Base-by-base conservation (phyloP, 2,888 invertebrate genomes). In the Orthosia cruda region DNA sequence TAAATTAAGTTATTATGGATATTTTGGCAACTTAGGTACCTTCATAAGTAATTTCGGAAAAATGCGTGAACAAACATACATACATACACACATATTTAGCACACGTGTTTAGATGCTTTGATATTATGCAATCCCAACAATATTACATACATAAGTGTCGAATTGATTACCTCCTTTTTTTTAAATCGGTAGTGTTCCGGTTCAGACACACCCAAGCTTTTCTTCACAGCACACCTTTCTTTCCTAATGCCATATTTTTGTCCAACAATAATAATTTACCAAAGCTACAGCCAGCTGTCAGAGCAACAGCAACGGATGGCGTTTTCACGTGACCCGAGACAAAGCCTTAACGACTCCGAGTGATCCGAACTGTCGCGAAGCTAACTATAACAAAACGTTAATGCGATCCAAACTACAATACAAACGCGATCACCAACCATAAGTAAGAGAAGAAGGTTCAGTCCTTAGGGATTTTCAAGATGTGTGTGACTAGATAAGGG, bases 291-390 rank as follows among this genome's bases (percentile, higher is more conserved):
- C 61, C 52, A 47, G 20, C 45, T 82, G 66, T 70, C 82, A 55
- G n/a, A 26, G 12, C 12, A 64, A 57, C 81, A 26, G 64, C 67
- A 26, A 26, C 26, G 23, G 49, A 82, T 82, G 66, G 77, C 80
- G 49, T 5, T 50, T n/a, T 82, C 77, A 82, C 80, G 83, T 82
- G 80, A 82, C 55, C 20, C 45, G 50, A 63, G 20, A 70, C 77
- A 66, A 70, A 77, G 77, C 76, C 52, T 20, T n/a, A 45, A 69
- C 57, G 61, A 68, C 61, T 20, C 13, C 52, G 32, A 61, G 18
- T 40, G 79, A 49, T 20, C 45, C 63, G 16, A 58, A 58, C 74
- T 18, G 45, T 64, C 64, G 45, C 50, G 9, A 47, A 20, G 26
- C 66, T 26, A 32, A 40, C 77, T 47, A 26, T 63, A 50, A 67